phyloP scores from a whole-genome alignment of 2,113 vertebrate genomes.

The Bucco capensis region DNA sequence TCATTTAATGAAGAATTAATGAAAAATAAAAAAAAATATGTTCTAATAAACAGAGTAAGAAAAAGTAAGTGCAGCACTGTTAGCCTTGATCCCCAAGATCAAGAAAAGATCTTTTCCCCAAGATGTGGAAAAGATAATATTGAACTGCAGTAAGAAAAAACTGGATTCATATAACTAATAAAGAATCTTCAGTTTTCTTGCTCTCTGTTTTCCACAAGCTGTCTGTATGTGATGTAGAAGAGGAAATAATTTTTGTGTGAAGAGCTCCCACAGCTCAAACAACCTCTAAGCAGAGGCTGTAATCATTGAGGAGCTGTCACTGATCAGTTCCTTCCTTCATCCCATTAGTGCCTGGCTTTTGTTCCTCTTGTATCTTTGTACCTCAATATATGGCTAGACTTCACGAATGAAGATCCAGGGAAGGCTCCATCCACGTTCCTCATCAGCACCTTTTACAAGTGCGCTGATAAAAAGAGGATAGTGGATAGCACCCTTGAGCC shows the following conservation, averaged over 20 bases:
- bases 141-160: not conserved
- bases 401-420: too few relatives aligned
- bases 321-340: rapidly evolving
- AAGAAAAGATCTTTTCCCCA: too few relatives aligned
- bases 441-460: too few relatives aligned
- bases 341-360: not conserved
- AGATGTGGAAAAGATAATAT: not conserved
- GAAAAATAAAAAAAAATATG: not conserved
- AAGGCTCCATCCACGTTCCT: too few relatives aligned
- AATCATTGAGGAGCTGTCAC: not conserved
- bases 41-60: not conserved
- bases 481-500: too few relatives aligned
- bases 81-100: not conserved
- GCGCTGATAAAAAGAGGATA: too few relatives aligned
- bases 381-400: not conserved
- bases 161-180: not conserved
- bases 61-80: not conserved
- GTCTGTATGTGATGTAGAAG: not conserved
- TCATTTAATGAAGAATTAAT: not conserved
- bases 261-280: not conserved
- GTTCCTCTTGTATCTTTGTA: not conserved
- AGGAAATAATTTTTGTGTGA: not conserved
- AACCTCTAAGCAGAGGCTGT: not conserved
- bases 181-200: not conserved
- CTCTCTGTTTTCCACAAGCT: not conserved